Base-by-base conservation (phyloP, 1,140 invertebrate genomes). In the Cecropterus lyciades region DNA sequence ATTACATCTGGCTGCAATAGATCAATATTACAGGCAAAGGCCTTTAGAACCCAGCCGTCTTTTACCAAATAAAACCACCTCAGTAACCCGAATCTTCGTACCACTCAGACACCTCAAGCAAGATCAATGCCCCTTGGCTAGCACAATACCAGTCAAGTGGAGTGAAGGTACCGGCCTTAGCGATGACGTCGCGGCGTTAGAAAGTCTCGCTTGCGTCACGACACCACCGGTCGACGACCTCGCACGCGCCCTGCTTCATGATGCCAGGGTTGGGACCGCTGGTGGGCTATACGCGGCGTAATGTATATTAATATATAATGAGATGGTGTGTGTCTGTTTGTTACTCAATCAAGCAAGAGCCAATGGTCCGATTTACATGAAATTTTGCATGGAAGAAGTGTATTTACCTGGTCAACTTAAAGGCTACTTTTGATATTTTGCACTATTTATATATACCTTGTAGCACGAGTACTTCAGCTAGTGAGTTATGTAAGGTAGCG, bases 151-250 rank as follows among this genome's bases (percentile, higher is more conserved):
- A 4, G 5, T 14, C 43, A 11, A 27, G 17, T 37, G 69, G 56
- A 72, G 72, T 68, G 72, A 69, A 75, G 72, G 72, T 70, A 70
- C 65, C 64, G 65, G 59, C 72, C 72, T 71, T 69, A 71, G 60
- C 60, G 60, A 65, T 73, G 72, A 73, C 72, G 72, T 73, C 59
- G 72, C 13, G 45, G 65, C 65, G 67, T 72, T 75, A 75, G 73
- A 75, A 75, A 75, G 73, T 75, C 69, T 67, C 9, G 24, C 51
- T 75, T 72, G 70, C 73, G 73, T 75, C 73, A 75, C 73, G 60
- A 20, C 59, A 60, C 65, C 59, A 60, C 65, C 56, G 65, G 60
- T 70, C 73, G 65, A 67, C 59, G 65, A 70, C 70, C 73, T 33
- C 64, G 37, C 56, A 62, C 65, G 62, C 69, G 64, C 69, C 53